A percentile compares a stretch with the other conserved stretches of the same genome.
phyloP scores from a whole-genome alignment of 2,888 invertebrate species.

The Meandrusa payeni region DNA sequence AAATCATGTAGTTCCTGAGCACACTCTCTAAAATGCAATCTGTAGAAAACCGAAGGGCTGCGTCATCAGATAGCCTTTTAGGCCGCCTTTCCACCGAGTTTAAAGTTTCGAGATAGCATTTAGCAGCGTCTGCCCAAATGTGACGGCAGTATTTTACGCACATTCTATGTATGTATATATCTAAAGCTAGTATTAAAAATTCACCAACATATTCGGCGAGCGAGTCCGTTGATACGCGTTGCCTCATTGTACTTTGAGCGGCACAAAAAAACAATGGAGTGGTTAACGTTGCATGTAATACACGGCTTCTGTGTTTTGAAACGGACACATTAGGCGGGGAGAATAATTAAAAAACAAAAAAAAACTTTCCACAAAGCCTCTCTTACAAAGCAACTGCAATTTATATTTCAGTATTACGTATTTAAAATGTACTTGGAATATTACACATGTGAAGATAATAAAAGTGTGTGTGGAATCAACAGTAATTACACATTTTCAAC shows the following conservation, averaged over 20 bases:
- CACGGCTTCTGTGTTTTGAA: constrained; percentile 24
- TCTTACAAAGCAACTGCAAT: neutral
- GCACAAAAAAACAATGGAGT: constrained; percentile 23
- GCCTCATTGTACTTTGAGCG: constrained; percentile 20
- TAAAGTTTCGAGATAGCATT: too few species aligned
- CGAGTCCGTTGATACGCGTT: constrained; percentile 13
- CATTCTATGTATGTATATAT: neutral
- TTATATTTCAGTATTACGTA: constrained; percentile 13
- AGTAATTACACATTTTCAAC: too few species aligned
- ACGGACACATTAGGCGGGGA: constrained; percentile 23
- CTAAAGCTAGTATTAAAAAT: constrained; percentile 1
- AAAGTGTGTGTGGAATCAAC: too few species aligned
- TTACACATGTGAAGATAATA: too few species aligned
- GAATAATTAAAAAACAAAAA: constrained; percentile 21
- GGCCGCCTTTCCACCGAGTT: too few species aligned
- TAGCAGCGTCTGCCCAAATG: too few species aligned
- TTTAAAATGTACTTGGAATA: constrained; percentile 1
- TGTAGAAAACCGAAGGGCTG: too few species aligned
- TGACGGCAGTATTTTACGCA: too few species aligned
- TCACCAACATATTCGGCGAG: constrained; percentile 5
- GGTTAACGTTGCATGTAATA: constrained; percentile 24
- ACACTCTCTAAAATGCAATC: too few species aligned
- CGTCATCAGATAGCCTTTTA: too few species aligned
- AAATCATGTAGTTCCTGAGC: too few species aligned
- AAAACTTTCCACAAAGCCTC: constrained; percentile 12